Base-by-base conservation (phyloP, 2,888 invertebrate species). In the Silvanus unidentatus region DNA sequence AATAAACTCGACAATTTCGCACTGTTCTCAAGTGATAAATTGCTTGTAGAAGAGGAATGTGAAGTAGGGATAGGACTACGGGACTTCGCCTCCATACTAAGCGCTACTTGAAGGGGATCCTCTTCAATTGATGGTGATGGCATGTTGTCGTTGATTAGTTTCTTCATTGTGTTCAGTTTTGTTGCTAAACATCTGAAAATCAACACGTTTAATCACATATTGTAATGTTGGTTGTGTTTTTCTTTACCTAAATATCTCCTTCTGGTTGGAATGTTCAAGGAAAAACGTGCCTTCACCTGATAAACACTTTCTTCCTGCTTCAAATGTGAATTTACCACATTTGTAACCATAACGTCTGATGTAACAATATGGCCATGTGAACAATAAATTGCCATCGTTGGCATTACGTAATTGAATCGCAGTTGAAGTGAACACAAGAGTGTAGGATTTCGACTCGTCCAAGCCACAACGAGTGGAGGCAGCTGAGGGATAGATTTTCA, bases 121-220 rank as follows among this genome's bases (percentile, higher is more conserved):
- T 88, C 88, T 43, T 82, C 81, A 49, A 85, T 86, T 42, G 82
- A 75, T 14, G 75, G 63, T 15, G 69, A 69, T 1, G 70, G 64
- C 38, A 65, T 67, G 52, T 77, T 78, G 54, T 87, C 86, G n/a
- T 79, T 83, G 48, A 89, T 77, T 58, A 87, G 74, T 66, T 88
- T 87, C 64, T 88, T 88, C 89, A 90, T 90, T 1, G 82, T 86
- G 64, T 88, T 88, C 86, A 90, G 90, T 71, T 88, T 88, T 3
- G 85, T 77, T 8, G 86, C 84, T 57, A 90, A 77, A 63, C 88
- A 89, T 51, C 87, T 82, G 53, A 81, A 60, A 58, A 27, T 14
- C 6, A 35, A 36, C 3, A 14, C 10, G n/a, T n/a, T n/a, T n/a
- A n/a, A 43, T n/a, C 12, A 30, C 8, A 10, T 27, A 44, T 29